phyloP scores from a whole-genome alignment of 2,113 vertebrate species.

The Ploceus nigricollis region DNA sequence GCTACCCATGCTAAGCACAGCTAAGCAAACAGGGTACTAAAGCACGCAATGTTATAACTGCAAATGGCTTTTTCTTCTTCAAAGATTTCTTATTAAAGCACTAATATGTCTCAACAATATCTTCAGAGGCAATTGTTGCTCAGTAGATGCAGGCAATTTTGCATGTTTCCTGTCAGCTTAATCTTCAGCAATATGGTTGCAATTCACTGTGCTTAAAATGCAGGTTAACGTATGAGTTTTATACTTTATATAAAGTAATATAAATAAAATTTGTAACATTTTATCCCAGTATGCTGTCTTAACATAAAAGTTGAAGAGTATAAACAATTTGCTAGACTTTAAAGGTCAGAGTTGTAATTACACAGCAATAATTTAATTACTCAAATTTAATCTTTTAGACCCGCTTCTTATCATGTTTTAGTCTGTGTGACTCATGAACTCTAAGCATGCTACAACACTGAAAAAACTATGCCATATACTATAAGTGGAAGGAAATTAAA shows the following conservation, averaged over 20 bases:
- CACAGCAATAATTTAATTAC: constrained; percentile 27
- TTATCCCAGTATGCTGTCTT: background rate
- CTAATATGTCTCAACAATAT: background rate
- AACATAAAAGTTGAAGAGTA: background rate
- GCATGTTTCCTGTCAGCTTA: background rate
- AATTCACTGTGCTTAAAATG: background rate
- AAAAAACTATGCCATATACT: background rate
- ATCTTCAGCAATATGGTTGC: background rate
- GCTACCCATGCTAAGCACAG: background rate
- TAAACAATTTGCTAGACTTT: background rate
- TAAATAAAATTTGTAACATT: background rate
- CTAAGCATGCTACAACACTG: background rate
- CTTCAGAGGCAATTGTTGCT: background rate
- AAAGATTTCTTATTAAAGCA: background rate
- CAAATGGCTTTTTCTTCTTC: background rate
- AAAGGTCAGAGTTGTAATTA: constrained; percentile 45
- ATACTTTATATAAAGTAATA: background rate
- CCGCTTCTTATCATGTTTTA: background rate
- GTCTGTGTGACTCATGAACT: background rate
- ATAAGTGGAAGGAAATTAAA: background rate
- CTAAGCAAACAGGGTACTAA: background rate
- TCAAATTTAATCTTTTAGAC: constrained; percentile 25
- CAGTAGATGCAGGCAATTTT: background rate
- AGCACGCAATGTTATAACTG: background rate
- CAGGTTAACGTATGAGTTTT: background rate